Conservation (phyloP, 2,888 invertebrate species). For the Belgica antarctica region DNA sequence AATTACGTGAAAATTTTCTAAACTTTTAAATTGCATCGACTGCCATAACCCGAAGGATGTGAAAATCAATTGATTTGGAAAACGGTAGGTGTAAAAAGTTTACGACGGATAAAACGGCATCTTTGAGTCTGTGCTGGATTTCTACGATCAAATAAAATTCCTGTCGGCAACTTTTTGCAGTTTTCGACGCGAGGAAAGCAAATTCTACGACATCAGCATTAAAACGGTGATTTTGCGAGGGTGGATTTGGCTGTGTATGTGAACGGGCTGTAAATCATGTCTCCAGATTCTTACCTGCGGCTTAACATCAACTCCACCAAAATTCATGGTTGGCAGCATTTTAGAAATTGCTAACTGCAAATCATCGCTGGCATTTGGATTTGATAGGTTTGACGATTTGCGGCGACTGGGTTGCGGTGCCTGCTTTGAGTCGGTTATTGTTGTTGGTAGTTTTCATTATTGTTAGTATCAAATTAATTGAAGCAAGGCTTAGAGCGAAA, state of each 20-base stretch:
- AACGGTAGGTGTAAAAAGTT: not conserved
- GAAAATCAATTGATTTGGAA: constrained; percentile 8
- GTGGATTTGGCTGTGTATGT: not conserved
- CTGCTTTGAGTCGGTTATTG: constrained; percentile 21
- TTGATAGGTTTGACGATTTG: constrained; percentile 40
- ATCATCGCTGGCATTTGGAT: constrained; percentile 38
- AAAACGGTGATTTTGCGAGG: not conserved
- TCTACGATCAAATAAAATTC: constrained; percentile 11
- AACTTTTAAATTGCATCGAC: not conserved
- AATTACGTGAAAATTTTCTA: not conserved
- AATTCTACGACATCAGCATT: constrained; percentile 15
- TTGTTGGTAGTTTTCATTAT: not conserved
- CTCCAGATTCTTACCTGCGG: constrained; percentile 36
- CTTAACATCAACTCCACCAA: constrained; percentile 26
- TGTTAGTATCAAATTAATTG: constrained; percentile 4
- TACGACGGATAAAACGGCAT: constrained; percentile 11
- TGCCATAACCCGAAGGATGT: not conserved
- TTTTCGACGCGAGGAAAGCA: not conserved
- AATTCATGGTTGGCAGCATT: constrained; percentile 38
- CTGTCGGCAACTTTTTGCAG: too few species aligned
- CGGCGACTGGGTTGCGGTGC: constrained; percentile 30
- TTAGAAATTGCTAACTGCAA: constrained; percentile 42
- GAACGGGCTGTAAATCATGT: not conserved
- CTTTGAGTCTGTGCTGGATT: not conserved
- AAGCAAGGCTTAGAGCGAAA: too few species aligned